Base-by-base conservation (phyloP, 1,140 invertebrate species). In the Chionoecetes opilio region DNA sequence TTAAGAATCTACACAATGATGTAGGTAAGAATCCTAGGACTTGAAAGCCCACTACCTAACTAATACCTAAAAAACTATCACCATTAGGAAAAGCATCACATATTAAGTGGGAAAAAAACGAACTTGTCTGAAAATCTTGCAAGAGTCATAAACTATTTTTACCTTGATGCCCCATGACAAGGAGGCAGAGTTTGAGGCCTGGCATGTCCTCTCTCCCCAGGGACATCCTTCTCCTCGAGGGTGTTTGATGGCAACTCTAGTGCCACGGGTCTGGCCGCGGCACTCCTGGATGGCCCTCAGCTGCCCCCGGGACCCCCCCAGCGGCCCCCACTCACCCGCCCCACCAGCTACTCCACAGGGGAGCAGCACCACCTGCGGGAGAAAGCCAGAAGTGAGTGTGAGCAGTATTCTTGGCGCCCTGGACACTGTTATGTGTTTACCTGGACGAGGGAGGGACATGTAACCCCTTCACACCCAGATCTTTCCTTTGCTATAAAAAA, bases 331-430 rank as follows among this genome's bases (percentile, higher is more conserved):
- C 96, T 91, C 90, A 96, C 96, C 86, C 96, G 96, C 75, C 96
- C 96, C 95, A 95, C 95, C 89, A 96, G 96, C 95, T 96, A 96
- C 87, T 96, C 95, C 34, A 93, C 92, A 6, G 93, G 96, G 90
- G 96, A 96, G 38, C 96, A 96, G 63, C 96, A 95, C 82, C 90
- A 95, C 82, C 95, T 95, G 17, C 90, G 94, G 31, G 95, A 96
- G 91, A 96, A 96, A 91, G 96, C 94, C 29, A 53, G 96, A 90
- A 95, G 96, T 96, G 35, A 95, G 96, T 96, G 17, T 26, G 14
- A 14, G 5, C 11, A 14, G 46, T 14, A 35, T 38, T 87, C 26
- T 2, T 53, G 21, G n/a, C n/a, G n/a, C n/a, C n/a, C n/a, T n/a
- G n/a, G n/a, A n/a, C n/a, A n/a, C n/a, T n/a, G n/a, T n/a, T n/a